These are phyloP conservation scores for Sapayoa aenigma DNA, from an alignment of 2,113 vertebrate genomes.

Conservation along the genomic window DNA sequence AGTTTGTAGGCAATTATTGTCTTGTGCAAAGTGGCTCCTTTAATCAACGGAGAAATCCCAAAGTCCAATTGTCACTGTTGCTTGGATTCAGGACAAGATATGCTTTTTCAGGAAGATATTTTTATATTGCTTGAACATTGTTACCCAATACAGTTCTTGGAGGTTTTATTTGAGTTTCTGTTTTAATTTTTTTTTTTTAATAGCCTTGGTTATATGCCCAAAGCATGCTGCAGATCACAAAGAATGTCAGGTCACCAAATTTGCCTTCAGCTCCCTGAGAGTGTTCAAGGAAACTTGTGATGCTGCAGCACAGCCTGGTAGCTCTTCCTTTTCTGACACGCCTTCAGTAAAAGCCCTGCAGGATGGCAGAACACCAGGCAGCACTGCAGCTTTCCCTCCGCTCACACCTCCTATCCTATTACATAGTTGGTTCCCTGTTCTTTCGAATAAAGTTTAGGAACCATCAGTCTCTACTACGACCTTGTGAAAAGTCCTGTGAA, in stretches of 20 bases:
- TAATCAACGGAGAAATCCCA: not conserved
- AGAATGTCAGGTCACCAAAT: not conserved
- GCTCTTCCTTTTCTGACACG: not conserved
- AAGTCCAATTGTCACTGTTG: not conserved
- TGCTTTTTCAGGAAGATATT: not conserved
- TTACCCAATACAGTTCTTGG: not conserved
- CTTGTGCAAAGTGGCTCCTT: not conserved
- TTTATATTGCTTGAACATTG: accelerated
- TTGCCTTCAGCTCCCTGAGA: not conserved
- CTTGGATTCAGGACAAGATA: not conserved
- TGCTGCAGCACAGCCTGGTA: not conserved
- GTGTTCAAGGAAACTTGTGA: not conserved
- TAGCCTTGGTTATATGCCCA: not conserved
- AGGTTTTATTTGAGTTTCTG: accelerated
- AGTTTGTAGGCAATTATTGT: not conserved
- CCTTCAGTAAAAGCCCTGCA: not conserved
- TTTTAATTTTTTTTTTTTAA: not conserved
- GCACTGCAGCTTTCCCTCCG: not conserved
- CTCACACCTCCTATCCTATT: accelerated
- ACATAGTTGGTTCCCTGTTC: accelerated
- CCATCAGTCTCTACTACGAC: accelerated
- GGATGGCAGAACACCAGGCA: not conserved
- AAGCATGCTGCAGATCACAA: not conserved
- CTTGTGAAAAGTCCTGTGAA: not conserved
- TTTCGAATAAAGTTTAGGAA: not conserved